Evolutionary conservation across 2,113 vertebrate genomes (phyloP), one percentile per base, ranked within the genome.

Genomic region (Psilopsiagon aurifrons): DNA sequence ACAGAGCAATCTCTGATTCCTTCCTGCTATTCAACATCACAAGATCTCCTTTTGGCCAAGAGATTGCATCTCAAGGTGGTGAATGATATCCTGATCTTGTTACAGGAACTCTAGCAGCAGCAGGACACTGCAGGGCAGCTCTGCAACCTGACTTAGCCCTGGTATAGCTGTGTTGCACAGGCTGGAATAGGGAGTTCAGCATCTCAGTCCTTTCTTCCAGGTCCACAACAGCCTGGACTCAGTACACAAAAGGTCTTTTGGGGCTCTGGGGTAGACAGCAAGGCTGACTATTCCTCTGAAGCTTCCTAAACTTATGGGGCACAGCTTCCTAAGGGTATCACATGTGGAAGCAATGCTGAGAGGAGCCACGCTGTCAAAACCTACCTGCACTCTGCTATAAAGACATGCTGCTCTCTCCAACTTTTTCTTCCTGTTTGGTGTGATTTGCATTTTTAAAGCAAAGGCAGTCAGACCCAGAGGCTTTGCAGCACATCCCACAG

Each of bases 171-270:
- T 1, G 4, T 28, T 70, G 24, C 49, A 24, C 37, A 81, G 68
- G 31, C 46, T 73, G 33, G 19, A 73, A 20, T 25, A 14, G 8
- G 13, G 66, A 74, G 17, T 41, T 67, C 35, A 67, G 29, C 23
- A 84, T 23, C 8, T 83, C 54, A 39, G 35, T 52, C 7, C 41
- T 23, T 86, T 52, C 64, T 43, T 71, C 60, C 37, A 19, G 25
- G 16, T 54, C 29, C 4, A 0, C 68, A 37, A 41, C n/a, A 29
- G 68, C 25, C 29, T 0, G 0, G 18, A 4, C 6, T 35, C 37
- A 67, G 20, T 25, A 51, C 14, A 31, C n/a, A 49, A 66, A 44
- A 77, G 11, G 33, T 43, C 27, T 11, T 78, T 24, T 35, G 47
- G 86, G 11, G 33, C 22, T 78, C 64, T 86, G 18, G 14, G 17